Conservation (phyloP, 2,113 vertebrate genomes). For the Albula glossodonta region DNA sequence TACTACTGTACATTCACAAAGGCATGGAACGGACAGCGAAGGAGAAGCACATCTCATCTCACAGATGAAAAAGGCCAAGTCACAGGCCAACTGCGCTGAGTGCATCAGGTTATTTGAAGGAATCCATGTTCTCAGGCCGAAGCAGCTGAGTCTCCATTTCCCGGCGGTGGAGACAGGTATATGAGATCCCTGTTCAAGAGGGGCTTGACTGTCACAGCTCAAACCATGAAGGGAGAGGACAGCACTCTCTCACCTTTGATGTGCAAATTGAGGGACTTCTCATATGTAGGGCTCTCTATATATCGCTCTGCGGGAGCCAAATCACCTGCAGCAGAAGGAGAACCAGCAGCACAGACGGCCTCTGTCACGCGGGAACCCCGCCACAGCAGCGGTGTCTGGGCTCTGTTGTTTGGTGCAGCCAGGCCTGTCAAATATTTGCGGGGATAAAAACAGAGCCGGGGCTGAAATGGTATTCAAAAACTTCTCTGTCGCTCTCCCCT, state of each 20-base stretch:
- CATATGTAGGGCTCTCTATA: not conserved
- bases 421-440: slow-evolving; percentile 23
- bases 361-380: not conserved
- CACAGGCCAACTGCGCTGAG: not conserved
- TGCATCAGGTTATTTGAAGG: not conserved
- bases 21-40: not conserved
- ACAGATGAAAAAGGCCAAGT: not conserved
- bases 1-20: not conserved
- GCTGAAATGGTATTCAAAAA: slow-evolving; percentile 11
- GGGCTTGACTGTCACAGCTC: not conserved
- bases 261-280: not conserved
- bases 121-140: not conserved
- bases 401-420: not conserved
- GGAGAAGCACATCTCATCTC: not conserved
- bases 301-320: not conserved
- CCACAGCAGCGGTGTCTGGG: not conserved
- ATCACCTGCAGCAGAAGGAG: not conserved
- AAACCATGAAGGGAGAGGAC: not conserved
- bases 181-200: not conserved
- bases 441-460: slow-evolving; percentile 10
- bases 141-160: not conserved
- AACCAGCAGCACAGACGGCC: not conserved
- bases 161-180: not conserved
- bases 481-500: not conserved
- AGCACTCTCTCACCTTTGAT: not conserved